A percentile compares a stretch with the other conserved stretches of the same genome.
Evolutionary conservation across 2,797 vertebrate genomes (phyloP).

Genomic region (Oryzias sinensis): DNA sequence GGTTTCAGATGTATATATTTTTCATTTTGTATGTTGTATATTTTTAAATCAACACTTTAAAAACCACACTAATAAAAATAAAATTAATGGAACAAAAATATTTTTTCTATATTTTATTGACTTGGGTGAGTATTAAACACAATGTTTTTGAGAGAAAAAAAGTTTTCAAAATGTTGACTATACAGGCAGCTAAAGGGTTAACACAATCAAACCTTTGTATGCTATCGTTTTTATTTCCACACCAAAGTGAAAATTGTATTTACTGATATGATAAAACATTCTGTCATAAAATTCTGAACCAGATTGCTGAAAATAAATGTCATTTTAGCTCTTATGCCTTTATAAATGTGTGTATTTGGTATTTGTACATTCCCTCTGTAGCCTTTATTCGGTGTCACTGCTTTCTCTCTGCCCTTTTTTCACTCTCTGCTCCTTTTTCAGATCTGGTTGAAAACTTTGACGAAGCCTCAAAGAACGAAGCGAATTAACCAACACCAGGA

Average conservation of each 20-base stretch:
- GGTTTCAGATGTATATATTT: no score
- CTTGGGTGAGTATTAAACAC: background rate
- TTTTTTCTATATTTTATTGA: no score
- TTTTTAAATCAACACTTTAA: no score
- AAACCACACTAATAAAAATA: no score
- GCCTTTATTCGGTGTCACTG: background rate
- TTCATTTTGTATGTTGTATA: no score
- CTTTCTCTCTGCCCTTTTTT: background rate
- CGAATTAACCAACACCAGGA: conserved; percentile 76
- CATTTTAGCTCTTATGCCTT: background rate
- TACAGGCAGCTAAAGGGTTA: background rate
- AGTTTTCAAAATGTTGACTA: background rate
- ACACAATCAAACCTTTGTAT: background rate
- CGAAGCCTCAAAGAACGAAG: conserved; percentile 93
- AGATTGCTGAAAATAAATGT: no score
- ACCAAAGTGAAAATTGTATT: no score
- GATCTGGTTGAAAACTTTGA: conserved; percentile 98
- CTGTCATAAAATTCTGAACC: no score
- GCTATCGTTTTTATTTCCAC: background rate
- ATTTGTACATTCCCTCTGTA: background rate
- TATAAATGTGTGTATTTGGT: no score
- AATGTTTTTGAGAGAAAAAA: background rate
- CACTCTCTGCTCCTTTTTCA: conserved; percentile 50
- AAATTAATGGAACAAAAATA: no score
- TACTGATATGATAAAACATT: no score